Evolutionary conservation across 2,888 invertebrate genomes (phyloP), one percentile per base, ranked within the genome.

Genomic region (Acanthacorydalis orientalis): DNA sequence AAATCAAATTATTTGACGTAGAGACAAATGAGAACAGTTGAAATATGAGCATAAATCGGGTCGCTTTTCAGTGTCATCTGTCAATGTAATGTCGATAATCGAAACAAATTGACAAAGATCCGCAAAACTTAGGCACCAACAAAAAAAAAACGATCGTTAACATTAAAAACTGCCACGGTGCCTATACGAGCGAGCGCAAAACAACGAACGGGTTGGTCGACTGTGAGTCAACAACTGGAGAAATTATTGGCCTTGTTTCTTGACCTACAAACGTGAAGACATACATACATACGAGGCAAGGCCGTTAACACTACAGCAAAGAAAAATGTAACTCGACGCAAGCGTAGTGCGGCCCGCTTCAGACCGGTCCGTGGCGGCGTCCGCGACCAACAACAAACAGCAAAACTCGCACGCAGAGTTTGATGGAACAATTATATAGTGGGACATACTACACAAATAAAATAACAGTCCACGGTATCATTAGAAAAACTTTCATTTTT

Each of bases 161-260:
- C 23, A 23, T 23, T 23, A 23, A 23, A 23, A 23, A 23, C 23
- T 23, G 23, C 23, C 23, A 23, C 23, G 23, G 6, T 23, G 23
- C 23, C 23, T 23, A 23, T 23, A 23, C 23, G 39, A 38, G 10
- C 15, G 12, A 38, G 11, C 12, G 39, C 39, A 23, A 42, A 23
- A 16, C 42, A 42, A 31, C 31, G 31, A 31, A 42, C 23, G n/a
- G n/a, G 12, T 23, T 42, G 43, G 42, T 23, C 38, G 43, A 47
- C 42, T 47, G 43, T 43, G 33, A 47, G 42, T 41, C 42, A 47
- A 47, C 47, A 47, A 47, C 47, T 47, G 63, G 66, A 67, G 66
- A 66, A 66, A 66, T 67, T 66, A 60, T 60, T 64, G 66, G 61
- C 67, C 67, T 68, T 68, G 67, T 67, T 68, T 64, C 63, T 63